Percentiles rank a stretch among this genome's conserved stretches.
phyloP scores from a whole-genome alignment of 2,888 invertebrate genomes.

The Chymomyza fuscimana region DNA sequence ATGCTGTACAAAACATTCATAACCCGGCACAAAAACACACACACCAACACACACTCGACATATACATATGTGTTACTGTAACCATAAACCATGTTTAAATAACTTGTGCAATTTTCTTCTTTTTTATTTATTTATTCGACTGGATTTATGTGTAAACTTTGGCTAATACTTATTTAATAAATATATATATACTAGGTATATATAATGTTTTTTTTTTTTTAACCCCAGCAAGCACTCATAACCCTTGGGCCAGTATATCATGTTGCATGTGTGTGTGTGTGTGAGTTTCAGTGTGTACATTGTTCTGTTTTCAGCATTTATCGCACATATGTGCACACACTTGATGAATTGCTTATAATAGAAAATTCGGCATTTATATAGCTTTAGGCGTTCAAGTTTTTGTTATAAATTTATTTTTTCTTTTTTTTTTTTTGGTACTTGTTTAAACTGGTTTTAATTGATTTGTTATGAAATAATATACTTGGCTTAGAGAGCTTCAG shows the following conservation, averaged over 20 bases:
- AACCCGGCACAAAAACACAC: conserved; percentile 29
- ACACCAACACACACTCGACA: conserved; percentile 17
- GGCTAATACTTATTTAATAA: conserved; percentile 47
- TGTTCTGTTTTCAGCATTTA: background rate
- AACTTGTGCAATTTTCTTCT: conserved; percentile 17
- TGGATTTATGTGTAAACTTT: conserved; percentile 61
- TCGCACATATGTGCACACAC: background rate
- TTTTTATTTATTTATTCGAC: conserved; percentile 6
- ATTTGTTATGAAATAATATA: background rate
- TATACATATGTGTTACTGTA: background rate
- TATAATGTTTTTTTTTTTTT: conserved; percentile 26
- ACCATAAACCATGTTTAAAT: conserved; percentile 19
- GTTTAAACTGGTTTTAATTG: background rate
- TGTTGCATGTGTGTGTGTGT: background rate
- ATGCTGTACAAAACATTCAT: conserved; percentile 47
- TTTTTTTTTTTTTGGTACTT: background rate
- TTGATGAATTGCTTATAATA: background rate
- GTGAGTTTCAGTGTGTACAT: too few relatives aligned
- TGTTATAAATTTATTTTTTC: too few relatives aligned
- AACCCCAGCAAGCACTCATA: conserved; percentile 18
- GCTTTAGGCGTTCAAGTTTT: background rate
- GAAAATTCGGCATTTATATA: background rate
- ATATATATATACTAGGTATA: conserved; percentile 17
- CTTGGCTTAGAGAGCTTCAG: background rate
- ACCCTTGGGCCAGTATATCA: background rate